These are phyloP conservation scores for Steatocranus sp. DNA, from an alignment of 2,797 vertebrate species.

Conservation along the genomic window DNA sequence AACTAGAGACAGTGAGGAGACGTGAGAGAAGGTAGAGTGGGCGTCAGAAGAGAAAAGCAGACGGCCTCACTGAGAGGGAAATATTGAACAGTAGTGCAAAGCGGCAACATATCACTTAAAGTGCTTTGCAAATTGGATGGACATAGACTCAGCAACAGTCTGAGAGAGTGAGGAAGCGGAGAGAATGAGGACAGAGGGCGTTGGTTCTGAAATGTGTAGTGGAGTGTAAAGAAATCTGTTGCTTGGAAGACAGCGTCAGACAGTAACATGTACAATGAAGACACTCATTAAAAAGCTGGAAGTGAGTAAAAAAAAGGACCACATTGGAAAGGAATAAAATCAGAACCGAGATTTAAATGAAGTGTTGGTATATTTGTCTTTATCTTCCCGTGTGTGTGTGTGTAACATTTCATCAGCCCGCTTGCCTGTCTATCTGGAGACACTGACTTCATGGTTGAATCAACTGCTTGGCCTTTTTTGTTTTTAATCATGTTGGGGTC, in stretches of 20 bases:
- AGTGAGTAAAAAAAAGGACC: slow-evolving; percentile 46
- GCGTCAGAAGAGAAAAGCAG: slow-evolving; percentile 31
- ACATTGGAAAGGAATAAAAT: slow-evolving; percentile 58
- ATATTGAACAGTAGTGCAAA: slow-evolving; percentile 37
- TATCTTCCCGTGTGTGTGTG: background rate
- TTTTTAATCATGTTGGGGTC: slow-evolving; percentile 50
- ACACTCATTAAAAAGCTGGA: slow-evolving; percentile 71
- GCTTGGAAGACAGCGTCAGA: slow-evolving; percentile 55
- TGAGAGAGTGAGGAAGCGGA: slow-evolving; percentile 26
- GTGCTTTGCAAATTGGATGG: slow-evolving; percentile 56
- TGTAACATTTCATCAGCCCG: slow-evolving; percentile 31
- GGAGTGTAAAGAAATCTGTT: slow-evolving; percentile 60
- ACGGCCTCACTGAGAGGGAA: slow-evolving; percentile 32
- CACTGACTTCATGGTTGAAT: slow-evolving; percentile 23
- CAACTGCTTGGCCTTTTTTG: slow-evolving; percentile 23
- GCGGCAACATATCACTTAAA: slow-evolving; percentile 47
- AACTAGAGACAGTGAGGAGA: slow-evolving; percentile 21
- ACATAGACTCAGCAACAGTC: slow-evolving; percentile 36
- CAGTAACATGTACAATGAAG: slow-evolving; percentile 56
- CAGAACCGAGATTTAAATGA: slow-evolving; percentile 51
- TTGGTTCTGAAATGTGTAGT: slow-evolving; percentile 55
- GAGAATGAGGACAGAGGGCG: slow-evolving; percentile 57
- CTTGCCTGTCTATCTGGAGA: slow-evolving; percentile 6
- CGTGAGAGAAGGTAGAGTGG: slow-evolving; percentile 44
- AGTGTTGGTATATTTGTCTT: slow-evolving; percentile 38